Conservation (phyloP, 2,888 invertebrate genomes). For the Papilio gigon region DNA sequence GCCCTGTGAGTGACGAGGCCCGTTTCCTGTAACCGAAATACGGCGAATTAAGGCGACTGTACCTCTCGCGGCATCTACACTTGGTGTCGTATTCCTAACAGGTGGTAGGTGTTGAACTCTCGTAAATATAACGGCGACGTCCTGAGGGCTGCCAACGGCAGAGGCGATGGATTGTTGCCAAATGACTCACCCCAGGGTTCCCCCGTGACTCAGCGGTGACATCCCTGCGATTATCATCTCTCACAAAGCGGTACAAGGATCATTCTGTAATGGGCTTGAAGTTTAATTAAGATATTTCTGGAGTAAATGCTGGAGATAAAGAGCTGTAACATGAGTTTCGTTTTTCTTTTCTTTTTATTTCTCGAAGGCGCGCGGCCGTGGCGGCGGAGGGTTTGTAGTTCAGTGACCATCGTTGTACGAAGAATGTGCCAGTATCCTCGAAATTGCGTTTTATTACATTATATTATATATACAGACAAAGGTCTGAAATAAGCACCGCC, state of each 20-base stretch:
- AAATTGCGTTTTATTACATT: background rate
- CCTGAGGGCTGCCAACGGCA: slow-evolving; percentile 24
- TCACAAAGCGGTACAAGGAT: background rate
- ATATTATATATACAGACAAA: too few relatives aligned
- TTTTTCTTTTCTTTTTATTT: background rate
- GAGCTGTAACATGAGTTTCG: background rate
- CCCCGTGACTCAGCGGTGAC: slow-evolving; percentile 40
- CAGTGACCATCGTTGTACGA: background rate
- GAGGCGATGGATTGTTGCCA: slow-evolving; percentile 38
- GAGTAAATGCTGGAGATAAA: slow-evolving; percentile 9
- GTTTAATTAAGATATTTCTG: slow-evolving; percentile 19
- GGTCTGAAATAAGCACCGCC: too few relatives aligned
- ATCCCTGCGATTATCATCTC: slow-evolving; percentile 10
- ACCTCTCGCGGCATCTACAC: slow-evolving; percentile 14
- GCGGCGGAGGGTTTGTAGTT: background rate
- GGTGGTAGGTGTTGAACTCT: slow-evolving; percentile 31
- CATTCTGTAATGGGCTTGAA: background rate
- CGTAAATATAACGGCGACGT: slow-evolving; percentile 26
- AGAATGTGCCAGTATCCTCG: background rate
- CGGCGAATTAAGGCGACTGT: too few relatives aligned
- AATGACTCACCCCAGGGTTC: slow-evolving; percentile 43
- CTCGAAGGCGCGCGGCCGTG: background rate
- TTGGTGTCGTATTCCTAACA: slow-evolving; percentile 26
- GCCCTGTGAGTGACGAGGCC: too few relatives aligned
- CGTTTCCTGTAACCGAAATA: too few relatives aligned